Evolutionary conservation across 2,888 invertebrate species (phyloP).

Genomic region (Calameuta pallipes): DNA sequence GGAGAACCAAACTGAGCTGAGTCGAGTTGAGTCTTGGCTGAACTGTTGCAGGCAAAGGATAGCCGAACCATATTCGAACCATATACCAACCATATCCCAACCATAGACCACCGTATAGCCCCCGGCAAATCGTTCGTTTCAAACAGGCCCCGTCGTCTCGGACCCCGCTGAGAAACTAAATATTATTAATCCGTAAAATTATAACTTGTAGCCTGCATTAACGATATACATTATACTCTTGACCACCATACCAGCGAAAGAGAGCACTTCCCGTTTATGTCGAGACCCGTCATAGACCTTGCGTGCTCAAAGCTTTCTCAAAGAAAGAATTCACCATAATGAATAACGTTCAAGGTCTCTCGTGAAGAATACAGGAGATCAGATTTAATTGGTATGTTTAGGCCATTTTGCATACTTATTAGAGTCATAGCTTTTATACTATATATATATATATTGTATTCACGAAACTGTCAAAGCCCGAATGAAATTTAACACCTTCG

Average conservation of each 20-base stretch:
- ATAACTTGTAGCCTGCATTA: conserved; percentile 27
- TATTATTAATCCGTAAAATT: conserved; percentile 37
- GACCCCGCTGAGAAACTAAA: conserved; percentile 30
- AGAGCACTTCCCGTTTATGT: neutral
- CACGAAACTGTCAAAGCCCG: neutral
- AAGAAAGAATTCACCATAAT: conserved; percentile 11
- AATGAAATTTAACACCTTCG: neutral
- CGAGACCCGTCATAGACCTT: neutral
- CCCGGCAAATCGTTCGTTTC: neutral
- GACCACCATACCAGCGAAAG: neutral
- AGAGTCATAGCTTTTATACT: neutral
- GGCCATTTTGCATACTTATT: conserved; percentile 26
- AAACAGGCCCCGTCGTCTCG: conserved; percentile 32
- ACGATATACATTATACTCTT: conserved; percentile 1
- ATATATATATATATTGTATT: neutral
- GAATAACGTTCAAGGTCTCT: conserved; percentile 6
- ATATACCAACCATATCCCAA: neutral
- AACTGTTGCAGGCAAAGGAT: neutral
- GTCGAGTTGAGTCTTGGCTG: conserved; percentile 5
- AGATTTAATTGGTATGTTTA: conserved; percentile 32
- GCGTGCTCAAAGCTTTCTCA: conserved; percentile 3
- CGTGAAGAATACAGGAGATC: conserved; percentile 17
- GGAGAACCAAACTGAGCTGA: conserved; percentile 23
- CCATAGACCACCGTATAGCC: conserved; percentile 1
- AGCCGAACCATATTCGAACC: neutral